These are phyloP conservation scores for Holothuria leucospilota DNA, from an alignment of 53 echinoderm and acorn worm genomes.

Conservation along the genomic window DNA sequence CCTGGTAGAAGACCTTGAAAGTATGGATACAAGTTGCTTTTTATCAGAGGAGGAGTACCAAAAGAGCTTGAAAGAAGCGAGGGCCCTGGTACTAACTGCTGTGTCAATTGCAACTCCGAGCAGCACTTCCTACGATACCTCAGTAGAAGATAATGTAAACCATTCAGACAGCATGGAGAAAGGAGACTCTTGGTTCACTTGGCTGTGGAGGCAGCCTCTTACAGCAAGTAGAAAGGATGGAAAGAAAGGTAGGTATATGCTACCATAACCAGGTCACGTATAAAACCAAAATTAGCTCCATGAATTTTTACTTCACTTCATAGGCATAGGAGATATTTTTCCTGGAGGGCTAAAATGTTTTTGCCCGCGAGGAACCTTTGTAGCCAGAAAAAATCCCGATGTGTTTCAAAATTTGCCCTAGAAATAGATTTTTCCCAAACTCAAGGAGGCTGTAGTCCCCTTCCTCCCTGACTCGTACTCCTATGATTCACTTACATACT, in stretches of 20 bases:
- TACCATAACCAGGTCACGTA: too few relatives aligned
- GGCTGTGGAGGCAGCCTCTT: constrained; percentile 29
- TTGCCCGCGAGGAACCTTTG: too few relatives aligned
- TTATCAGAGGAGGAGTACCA: constrained; percentile 61
- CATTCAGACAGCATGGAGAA: background rate
- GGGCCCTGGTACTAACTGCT: constrained; percentile 71
- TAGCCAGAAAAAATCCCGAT: too few relatives aligned
- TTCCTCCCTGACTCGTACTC: too few relatives aligned
- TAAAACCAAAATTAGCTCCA: too few relatives aligned
- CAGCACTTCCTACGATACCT: constrained; percentile 44
- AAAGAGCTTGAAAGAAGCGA: constrained; percentile 67
- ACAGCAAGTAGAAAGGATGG: background rate
- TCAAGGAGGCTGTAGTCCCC: too few relatives aligned
- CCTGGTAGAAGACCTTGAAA: constrained; percentile 63
- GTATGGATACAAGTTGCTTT: constrained; percentile 57
- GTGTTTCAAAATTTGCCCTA: too few relatives aligned
- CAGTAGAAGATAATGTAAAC: background rate
- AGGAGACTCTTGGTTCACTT: constrained; percentile 11
- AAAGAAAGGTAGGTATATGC: constrained; percentile 1
- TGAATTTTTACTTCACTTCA: too few relatives aligned
- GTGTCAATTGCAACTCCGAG: constrained; percentile 70
- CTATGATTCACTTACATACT: too few relatives aligned
- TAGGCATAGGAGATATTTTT: too few relatives aligned
- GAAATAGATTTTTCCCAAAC: too few relatives aligned
- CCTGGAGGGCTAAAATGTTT: too few relatives aligned